Base-by-base conservation (phyloP, 2,888 invertebrate species). In the Drosophila nigricruria region DNA sequence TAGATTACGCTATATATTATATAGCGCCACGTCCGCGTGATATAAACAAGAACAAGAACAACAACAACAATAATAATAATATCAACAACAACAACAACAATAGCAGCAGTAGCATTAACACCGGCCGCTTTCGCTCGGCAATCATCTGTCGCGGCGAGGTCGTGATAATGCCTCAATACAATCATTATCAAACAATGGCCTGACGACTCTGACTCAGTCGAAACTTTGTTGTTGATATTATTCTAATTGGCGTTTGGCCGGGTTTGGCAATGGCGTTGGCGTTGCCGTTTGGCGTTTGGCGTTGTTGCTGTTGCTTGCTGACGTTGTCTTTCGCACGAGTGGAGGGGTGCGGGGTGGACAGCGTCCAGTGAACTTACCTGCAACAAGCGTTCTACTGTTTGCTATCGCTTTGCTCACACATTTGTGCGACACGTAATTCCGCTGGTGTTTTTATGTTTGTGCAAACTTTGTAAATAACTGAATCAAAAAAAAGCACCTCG, bases 11-110 rank as follows among this genome's bases (percentile, higher is more conserved):
- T 66, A 62, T 68, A 62, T 70, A 72, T 64, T 63, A 62, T 71
- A 73, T 58, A 61, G 70, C 84, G 89, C 87, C 84, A 84, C 84
- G 89, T 86, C 78, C 75, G 73, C 86, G 68, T 67, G 70, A 70
- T 74, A 78, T 75, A 42, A 60, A 58, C 64, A 77, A 62, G 36
- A 59, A 42, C 66, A 70, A 81, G 62, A 80, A 53, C 42, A 66
- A 38, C 1, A 30, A 5, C 18, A 60, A 58, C 53, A 76, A 45
- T 27, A 58, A 30, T 61, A 70, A 73, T 63, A 79, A 57, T 30
- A 60, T 23, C 20, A 43, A n/a, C 27, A 25, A 6, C 14, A 23
- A 1, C 66, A 80, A 53, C 45, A 66, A 42, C 30, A 49, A 18
- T 4, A 8, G n/a, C 8, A 20, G 18, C 53, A 68, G 64, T 68